A percentile compares a stretch with the other conserved stretches of the same genome.
Conservation (phyloP, 2,113 vertebrate genomes). For the Sapayoa aenigma region DNA sequence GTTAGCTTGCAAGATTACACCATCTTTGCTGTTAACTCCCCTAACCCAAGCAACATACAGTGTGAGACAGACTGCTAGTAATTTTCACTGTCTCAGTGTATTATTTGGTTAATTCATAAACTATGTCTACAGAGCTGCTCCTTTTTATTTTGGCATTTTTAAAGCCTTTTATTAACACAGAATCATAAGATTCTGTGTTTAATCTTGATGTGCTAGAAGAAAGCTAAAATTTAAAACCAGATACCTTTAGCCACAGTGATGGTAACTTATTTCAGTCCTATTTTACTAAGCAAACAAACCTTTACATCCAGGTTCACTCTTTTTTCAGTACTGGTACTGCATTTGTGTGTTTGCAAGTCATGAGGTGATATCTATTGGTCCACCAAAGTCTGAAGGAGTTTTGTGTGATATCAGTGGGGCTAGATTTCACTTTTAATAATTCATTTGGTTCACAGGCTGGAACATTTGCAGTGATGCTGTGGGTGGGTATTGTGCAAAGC, state of each 20-base stretch:
- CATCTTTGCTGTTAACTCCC: slow-evolving; percentile 57
- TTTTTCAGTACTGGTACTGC: neutral
- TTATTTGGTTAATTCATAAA: slow-evolving; percentile 22
- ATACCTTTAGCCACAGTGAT: neutral
- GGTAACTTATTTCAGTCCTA: neutral
- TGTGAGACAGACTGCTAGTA: slow-evolving; percentile 54
- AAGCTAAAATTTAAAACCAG: neutral
- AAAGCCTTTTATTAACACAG: neutral
- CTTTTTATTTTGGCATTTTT: neutral
- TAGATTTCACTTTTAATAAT: neutral
- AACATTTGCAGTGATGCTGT: neutral
- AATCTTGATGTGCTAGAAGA: neutral
- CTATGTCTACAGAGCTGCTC: neutral
- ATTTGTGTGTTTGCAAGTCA: neutral
- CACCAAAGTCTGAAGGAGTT: neutral
- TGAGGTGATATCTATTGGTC: accelerated
- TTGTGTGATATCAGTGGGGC: neutral
- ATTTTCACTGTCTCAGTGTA: neutral
- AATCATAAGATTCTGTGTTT: neutral
- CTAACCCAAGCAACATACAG: slow-evolving; percentile 42
- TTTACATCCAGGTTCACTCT: neutral
- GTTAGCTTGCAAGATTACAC: slow-evolving; percentile 27
- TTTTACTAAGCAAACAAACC: neutral
- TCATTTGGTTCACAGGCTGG: neutral
- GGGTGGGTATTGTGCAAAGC: neutral